A percentile compares a stretch with the other conserved stretches of the same genome.
Evolutionary conservation across 2,797 vertebrate genomes (phyloP).

Genomic region (Alauda arvensis): DNA sequence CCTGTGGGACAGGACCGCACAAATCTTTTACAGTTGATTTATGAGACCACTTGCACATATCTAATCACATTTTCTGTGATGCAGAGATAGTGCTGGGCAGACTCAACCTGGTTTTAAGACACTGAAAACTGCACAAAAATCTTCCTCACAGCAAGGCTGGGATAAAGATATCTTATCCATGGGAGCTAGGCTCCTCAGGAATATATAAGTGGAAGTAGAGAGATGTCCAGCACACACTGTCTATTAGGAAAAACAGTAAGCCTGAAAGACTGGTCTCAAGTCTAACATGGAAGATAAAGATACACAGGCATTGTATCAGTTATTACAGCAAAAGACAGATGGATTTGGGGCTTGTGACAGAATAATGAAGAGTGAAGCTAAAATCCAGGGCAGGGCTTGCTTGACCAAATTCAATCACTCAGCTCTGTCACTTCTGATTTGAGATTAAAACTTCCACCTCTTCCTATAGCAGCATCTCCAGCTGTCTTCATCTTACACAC

Average conservation of each 20-base stretch:
- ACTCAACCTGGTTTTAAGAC: background rate
- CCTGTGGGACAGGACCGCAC: background rate
- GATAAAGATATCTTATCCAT: background rate
- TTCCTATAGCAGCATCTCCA: background rate
- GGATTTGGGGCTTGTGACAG: background rate
- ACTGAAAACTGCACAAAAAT: background rate
- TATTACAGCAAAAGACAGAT: background rate
- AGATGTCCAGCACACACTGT: background rate
- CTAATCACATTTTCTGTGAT: background rate
- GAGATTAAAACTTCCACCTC: background rate
- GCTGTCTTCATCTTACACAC: background rate
- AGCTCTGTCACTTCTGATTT: background rate
- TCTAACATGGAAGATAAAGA: background rate
- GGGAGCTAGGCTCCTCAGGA: background rate
- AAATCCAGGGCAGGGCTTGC: background rate
- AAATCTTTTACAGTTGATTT: rapidly evolving
- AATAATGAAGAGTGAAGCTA: background rate
- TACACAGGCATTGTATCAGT: background rate
- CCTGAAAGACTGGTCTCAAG: background rate
- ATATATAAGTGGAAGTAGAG: background rate
- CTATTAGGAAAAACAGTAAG: background rate
- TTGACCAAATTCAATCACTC: background rate
- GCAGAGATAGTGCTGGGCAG: background rate
- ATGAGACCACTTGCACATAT: background rate
- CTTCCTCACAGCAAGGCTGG: background rate